A percentile compares a stretch with the other conserved stretches of the same genome.
phyloP scores from a whole-genome alignment of 2,888 invertebrate species.

The Synergus itoensis region DNA sequence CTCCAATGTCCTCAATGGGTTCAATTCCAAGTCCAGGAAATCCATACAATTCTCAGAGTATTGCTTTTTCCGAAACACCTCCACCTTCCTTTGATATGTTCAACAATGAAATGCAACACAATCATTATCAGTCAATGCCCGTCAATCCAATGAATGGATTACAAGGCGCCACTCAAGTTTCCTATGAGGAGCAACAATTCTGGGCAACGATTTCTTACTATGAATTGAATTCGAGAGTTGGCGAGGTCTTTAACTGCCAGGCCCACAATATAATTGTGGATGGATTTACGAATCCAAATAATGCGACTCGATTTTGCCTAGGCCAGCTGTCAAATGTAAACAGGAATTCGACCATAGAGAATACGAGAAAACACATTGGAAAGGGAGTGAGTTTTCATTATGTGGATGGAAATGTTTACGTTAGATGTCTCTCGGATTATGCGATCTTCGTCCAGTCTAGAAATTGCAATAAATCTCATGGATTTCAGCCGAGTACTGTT shows the following conservation, averaged over 20 bases:
- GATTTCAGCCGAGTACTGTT: slow-evolving; percentile 97
- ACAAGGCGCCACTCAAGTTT: slow-evolving; percentile 17
- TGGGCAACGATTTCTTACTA: slow-evolving; percentile 99
- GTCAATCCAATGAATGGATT: not conserved
- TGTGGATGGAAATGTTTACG: slow-evolving; percentile 96
- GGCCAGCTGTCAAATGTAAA: slow-evolving; percentile 98
- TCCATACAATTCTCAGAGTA: not conserved
- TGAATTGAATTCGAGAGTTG: slow-evolving; percentile 96
- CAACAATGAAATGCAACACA: not conserved
- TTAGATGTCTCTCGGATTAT: slow-evolving; percentile 95
- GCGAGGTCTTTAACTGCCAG: slow-evolving; percentile 94
- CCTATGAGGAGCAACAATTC: slow-evolving; percentile 86
- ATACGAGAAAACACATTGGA: slow-evolving; percentile 96
- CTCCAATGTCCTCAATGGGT: not conserved
- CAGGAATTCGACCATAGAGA: slow-evolving; percentile 96
- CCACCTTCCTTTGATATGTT: not conserved
- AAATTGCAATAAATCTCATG: slow-evolving; percentile 97
- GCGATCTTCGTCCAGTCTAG: slow-evolving; percentile 98
- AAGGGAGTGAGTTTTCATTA: slow-evolving; percentile 95
- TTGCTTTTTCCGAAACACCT: not conserved
- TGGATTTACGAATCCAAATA: slow-evolving; percentile 96
- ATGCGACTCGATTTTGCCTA: slow-evolving; percentile 94
- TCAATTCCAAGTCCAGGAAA: slow-evolving; percentile 17
- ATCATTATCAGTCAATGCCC: not conserved
- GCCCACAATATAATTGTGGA: slow-evolving; percentile 94